These are phyloP conservation scores for Timema podura DNA, from an alignment of 2,888 invertebrate genomes.

Conservation along the genomic window DNA sequence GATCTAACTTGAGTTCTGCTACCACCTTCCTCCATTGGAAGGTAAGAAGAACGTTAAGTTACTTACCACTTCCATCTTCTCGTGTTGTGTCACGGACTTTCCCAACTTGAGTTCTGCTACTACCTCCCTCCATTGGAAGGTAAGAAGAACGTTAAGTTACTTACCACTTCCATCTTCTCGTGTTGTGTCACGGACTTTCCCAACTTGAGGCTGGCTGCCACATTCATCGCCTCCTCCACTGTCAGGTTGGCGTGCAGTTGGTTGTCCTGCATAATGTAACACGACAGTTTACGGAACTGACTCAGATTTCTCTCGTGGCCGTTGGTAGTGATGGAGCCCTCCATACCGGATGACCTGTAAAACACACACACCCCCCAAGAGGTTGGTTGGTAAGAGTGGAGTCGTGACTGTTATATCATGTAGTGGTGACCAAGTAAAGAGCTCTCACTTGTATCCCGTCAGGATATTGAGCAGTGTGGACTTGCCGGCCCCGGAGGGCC, in stretches of 20 bases:
- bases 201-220: constrained; percentile 86
- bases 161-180: constrained; percentile 81
- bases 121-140: too few species aligned
- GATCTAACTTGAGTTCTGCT: too few species aligned
- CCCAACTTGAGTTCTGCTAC: constrained; percentile 89
- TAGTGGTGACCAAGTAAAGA: neutral
- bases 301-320: constrained; percentile 78
- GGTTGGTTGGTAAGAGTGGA: too few species aligned
- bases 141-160: too few species aligned
- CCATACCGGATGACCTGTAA: constrained; percentile 70
- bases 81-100: constrained; percentile 59
- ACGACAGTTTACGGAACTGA: constrained; percentile 86
- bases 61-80: constrained; percentile 82
- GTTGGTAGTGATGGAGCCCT: constrained; percentile 81
- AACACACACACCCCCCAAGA: constrained; percentile 13
- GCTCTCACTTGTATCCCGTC: constrained; percentile 86
- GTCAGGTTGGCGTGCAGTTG: constrained; percentile 88
- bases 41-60: too few species aligned
- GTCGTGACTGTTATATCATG: neutral
- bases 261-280: constrained; percentile 96
- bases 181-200: constrained; percentile 62
- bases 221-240: constrained; percentile 91
- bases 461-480: constrained; percentile 91
- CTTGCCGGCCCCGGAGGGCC: constrained; percentile 93
- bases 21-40: too few species aligned